phyloP scores from a whole-genome alignment of 2,113 vertebrate genomes.

The Gavialis gangeticus region DNA sequence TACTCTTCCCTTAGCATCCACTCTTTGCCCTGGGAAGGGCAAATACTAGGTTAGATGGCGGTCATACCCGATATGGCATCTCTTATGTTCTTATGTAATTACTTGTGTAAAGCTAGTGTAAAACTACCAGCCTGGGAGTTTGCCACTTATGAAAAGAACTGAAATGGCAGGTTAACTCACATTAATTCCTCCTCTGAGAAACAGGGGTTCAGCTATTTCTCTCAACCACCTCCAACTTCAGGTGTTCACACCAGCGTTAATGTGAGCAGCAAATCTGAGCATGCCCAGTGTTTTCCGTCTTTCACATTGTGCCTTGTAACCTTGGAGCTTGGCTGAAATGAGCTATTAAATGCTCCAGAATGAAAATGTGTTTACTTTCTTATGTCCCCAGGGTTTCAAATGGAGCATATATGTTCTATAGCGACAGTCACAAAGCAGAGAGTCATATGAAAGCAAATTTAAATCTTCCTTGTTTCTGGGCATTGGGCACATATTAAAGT shows the following conservation, averaged over 20 bases:
- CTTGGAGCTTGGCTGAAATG: not conserved
- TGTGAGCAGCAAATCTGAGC: not conserved
- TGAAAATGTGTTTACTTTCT: not conserved
- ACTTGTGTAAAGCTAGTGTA: not conserved
- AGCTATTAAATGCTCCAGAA: not conserved
- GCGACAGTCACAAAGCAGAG: not conserved
- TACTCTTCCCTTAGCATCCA: not conserved
- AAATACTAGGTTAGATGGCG: too few species aligned
- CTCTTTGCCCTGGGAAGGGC: not conserved
- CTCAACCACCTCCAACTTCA: not conserved
- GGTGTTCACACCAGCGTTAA: not conserved
- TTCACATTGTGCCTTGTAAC: not conserved
- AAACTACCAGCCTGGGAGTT: not conserved
- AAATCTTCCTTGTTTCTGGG: not conserved
- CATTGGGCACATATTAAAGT: rapidly evolving
- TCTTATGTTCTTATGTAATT: too few species aligned
- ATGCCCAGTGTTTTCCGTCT: not conserved
- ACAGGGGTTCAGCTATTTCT: not conserved
- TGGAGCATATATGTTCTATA: not conserved
- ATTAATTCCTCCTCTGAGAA: not conserved
- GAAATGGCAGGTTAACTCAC: not conserved
- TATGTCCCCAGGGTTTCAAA: not conserved
- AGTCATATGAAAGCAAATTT: not conserved
- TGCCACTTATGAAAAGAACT: not conserved
- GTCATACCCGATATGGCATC: too few species aligned